phyloP scores from a whole-genome alignment of 1,140 invertebrate species.

The Drosophila punjabiensis region DNA sequence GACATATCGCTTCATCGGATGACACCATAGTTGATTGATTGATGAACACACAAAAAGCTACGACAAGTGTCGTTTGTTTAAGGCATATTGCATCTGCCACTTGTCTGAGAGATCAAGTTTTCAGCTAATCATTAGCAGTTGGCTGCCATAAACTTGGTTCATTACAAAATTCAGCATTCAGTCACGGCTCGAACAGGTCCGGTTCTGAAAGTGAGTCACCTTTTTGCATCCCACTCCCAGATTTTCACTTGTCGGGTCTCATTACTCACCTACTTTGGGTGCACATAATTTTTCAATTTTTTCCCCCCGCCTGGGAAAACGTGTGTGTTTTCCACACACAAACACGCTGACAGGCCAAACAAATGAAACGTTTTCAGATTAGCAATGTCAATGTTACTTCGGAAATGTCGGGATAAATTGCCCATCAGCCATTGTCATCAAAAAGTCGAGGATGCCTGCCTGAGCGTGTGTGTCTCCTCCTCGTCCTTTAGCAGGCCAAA shows the following conservation, averaged over 20 bases:
- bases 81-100: neutral
- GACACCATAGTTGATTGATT: slow-evolving; percentile 31
- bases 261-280: slow-evolving; percentile 36
- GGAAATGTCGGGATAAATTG: slow-evolving; percentile 59
- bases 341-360: slow-evolving; percentile 49
- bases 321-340: slow-evolving; percentile 10
- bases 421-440: slow-evolving; percentile 59
- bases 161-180: slow-evolving; percentile 22
- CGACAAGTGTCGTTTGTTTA: slow-evolving; percentile 16
- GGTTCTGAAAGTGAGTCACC: slow-evolving; percentile 32
- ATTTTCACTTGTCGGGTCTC: slow-evolving; percentile 1
- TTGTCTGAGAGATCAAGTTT: neutral
- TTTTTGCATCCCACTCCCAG: slow-evolving; percentile 17
- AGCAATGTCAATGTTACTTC: slow-evolving; percentile 58
- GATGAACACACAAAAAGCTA: slow-evolving; percentile 14
- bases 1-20: slow-evolving; percentile 26
- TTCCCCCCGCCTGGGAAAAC: neutral
- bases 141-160: slow-evolving; percentile 10
- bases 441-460: slow-evolving; percentile 43
- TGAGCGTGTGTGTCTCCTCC: neutral
- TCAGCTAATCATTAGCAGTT: slow-evolving; percentile 24
- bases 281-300: slow-evolving; percentile 22
- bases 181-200: slow-evolving; percentile 31
- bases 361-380: slow-evolving; percentile 56
- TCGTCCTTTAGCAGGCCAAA: slow-evolving; percentile 29